Evolutionary conservation across 2,888 invertebrate genomes (phyloP), one percentile per base, ranked within the genome.

Genomic region (Ischnus inquisitorius): DNA sequence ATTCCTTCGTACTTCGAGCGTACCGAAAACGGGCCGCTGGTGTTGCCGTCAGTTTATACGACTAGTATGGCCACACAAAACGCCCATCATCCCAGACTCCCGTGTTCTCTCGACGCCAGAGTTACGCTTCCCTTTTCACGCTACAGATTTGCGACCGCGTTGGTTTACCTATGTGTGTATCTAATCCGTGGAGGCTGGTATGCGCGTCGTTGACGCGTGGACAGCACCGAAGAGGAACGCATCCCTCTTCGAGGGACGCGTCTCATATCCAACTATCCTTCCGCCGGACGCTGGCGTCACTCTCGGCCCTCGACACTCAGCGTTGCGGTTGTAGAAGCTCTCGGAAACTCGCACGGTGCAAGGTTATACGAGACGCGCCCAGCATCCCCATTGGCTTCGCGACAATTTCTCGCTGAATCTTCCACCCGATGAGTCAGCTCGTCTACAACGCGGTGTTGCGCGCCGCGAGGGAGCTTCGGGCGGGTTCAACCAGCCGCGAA

Each of bases 381-480:
- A 19, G 34, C 34, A 19, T 51, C 51, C 51, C 2, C 51, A 4
- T 19, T 51, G 8, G 34, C 16, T 71, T n/a, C 43, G 69, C 69
- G 64, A 76, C 76, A 54, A 77, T 82, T 82, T 77, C 77, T 48
- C 71, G 57, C 54, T 77, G 71, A 69, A 77, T 77, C 77, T 77
- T 77, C 82, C 71, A 64, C 65, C 65, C 81, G 65, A 82, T 82
- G 71, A 76, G 41, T 81, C 51, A 54, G 46, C 25, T 60, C 64
- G 43, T 67, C 39, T 22, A 34, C 22, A 16, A 25, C 68, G 28
- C 62, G 25, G 41, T 57, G 19, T 19, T 43, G n/a, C 64, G 19
- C 22, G 16, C n/a, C 34, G 16, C 39, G 28, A 62, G 68, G 62
- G 25, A 34, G 34, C 34, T 6, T 43, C 3, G 28, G 6, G 12